Evolutionary conservation across 2,797 vertebrate species (phyloP).

Genomic region (Sebastes glaucus): DNA sequence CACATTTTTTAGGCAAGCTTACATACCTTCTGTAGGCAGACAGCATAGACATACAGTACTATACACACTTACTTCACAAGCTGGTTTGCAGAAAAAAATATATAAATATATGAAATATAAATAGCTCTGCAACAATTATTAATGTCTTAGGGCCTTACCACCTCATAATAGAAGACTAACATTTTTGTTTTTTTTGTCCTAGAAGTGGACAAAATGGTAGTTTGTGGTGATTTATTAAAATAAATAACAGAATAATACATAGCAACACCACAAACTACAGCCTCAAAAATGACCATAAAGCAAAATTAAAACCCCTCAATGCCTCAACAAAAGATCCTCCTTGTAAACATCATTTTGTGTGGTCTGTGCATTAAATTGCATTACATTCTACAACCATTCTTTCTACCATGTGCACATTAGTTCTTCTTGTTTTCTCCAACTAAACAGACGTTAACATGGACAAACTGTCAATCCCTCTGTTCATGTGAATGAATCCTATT

Average conservation of each 20-base stretch:
- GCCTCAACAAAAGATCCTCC: not conserved
- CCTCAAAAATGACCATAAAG: not conserved
- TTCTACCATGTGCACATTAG: too few relatives aligned
- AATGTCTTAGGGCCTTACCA: not conserved
- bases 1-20: slow-evolving; percentile 20
- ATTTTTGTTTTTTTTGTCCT: not conserved
- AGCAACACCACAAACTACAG: not conserved
- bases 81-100: not conserved
- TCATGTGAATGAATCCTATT: not conserved
- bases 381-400: not conserved
- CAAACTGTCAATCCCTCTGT: not conserved
- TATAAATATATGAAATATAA: too few relatives aligned
- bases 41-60: slow-evolving; percentile 19
- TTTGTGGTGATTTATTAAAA: not conserved
- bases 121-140: too few relatives aligned
- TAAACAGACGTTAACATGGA: not conserved
- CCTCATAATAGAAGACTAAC: not conserved
- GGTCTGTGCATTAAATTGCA: too few relatives aligned
- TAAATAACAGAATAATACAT: not conserved
- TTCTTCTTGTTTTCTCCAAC: not conserved
- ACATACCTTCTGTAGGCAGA: not conserved
- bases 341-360: too few relatives aligned
- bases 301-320: not conserved
- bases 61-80: not conserved
- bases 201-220: not conserved